Percentiles rank a stretch among this genome's conserved stretches.
Evolutionary conservation across 2,113 vertebrate genomes (phyloP).

Genomic region (Sorex araneus): DNA sequence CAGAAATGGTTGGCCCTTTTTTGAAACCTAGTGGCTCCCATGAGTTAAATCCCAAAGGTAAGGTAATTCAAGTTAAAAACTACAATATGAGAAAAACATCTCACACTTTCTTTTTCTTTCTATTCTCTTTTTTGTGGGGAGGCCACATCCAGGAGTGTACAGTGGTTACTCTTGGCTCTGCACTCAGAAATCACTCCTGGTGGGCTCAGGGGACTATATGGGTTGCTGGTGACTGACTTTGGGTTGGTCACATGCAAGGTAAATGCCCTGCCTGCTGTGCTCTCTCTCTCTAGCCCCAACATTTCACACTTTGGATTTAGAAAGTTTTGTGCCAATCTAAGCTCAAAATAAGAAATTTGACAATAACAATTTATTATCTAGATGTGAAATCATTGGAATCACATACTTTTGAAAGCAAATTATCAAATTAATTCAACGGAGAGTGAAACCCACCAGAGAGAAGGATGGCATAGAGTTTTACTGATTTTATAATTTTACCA

Average conservation of each 20-base stretch:
- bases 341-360: not conserved
- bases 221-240: too few species aligned
- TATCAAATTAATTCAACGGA: not conserved
- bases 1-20: not conserved
- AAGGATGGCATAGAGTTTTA: not conserved
- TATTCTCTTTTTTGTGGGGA: too few species aligned
- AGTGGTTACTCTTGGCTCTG: too few species aligned
- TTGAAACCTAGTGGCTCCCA: not conserved
- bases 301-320: not conserved
- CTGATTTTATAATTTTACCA: not conserved
- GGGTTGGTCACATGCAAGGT: too few species aligned
- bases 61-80: not conserved
- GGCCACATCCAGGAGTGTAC: too few species aligned
- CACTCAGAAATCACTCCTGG: too few species aligned
- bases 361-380: not conserved
- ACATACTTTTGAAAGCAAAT: not conserved
- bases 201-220: too few species aligned
- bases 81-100: not conserved
- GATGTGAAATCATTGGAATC: not conserved
- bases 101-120: not conserved
- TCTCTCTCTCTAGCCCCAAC: too few species aligned
- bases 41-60: constrained; percentile 33
- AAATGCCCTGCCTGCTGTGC: too few species aligned
- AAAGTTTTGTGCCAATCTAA: too few species aligned
- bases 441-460: not conserved